Conservation (phyloP, 2,113 vertebrate species). For the Ptyas mucosa region DNA sequence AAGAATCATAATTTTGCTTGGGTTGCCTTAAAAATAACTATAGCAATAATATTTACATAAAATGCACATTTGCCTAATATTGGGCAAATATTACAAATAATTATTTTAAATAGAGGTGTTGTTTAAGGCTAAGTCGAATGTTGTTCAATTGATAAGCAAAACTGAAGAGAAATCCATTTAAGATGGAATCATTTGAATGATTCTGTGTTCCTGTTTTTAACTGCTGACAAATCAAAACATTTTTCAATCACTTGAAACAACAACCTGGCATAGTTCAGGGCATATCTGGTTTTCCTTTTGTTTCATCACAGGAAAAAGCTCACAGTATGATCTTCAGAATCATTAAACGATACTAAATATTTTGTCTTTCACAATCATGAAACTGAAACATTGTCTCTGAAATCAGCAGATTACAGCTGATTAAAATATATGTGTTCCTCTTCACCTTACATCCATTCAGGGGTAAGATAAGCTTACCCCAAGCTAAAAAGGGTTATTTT, state of each 20-base stretch:
- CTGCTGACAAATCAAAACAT: not conserved
- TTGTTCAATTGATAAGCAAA: not conserved
- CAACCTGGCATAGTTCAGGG: not conserved
- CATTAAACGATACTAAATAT: not conserved
- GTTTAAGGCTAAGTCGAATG: not conserved
- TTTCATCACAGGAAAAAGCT: not conserved
- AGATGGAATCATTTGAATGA: not conserved
- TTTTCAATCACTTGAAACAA: not conserved
- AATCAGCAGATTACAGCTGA: not conserved
- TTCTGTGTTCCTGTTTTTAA: not conserved
- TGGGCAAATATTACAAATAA: not conserved
- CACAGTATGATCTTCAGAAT: not conserved
- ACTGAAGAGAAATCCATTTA: not conserved
- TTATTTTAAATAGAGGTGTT: too few relatives aligned
- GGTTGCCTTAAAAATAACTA: not conserved
- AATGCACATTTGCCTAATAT: not conserved
- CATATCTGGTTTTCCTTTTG: not conserved
- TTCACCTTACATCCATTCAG: not conserved
- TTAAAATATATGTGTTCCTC: not conserved
- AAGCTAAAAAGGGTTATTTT: not conserved
- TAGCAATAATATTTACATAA: not conserved
- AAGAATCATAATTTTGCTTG: not conserved
- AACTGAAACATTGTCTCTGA: not conserved
- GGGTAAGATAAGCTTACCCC: not conserved
- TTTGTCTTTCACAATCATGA: not conserved